Evolutionary conservation across 2,113 vertebrate genomes (phyloP).

Genomic region (Poeciliopsis prolifica): DNA sequence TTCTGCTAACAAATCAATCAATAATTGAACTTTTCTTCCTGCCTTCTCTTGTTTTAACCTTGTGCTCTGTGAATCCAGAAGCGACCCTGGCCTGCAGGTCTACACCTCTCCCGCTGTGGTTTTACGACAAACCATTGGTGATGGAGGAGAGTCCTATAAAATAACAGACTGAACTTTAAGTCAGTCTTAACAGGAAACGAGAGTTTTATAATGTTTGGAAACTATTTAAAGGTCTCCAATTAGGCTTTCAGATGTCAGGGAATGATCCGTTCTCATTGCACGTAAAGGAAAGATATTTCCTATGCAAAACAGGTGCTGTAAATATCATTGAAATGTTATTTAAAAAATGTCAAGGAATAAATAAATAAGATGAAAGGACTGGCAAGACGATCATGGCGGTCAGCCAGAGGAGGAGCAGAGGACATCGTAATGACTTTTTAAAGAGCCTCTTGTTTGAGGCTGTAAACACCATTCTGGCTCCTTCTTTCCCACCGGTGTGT

Average conservation of each 20-base stretch:
- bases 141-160: constrained; percentile 38
- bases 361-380: not conserved
- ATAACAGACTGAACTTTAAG: constrained; percentile 41
- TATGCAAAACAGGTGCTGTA: not conserved
- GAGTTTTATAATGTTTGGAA: constrained; percentile 63
- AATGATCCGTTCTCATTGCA: constrained; percentile 37
- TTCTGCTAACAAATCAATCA: constrained; percentile 14
- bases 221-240: constrained; percentile 52
- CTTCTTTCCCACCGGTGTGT: constrained; percentile 42
- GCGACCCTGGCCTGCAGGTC: constrained; percentile 10
- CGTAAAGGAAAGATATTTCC: not conserved
- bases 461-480: constrained; percentile 46
- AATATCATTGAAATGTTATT: not conserved
- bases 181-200: constrained; percentile 55
- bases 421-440: constrained; percentile 58
- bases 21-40: not conserved
- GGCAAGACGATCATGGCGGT: constrained; percentile 7
- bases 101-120: constrained; percentile 41
- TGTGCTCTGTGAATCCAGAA: not conserved
- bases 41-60: constrained; percentile 9
- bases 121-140: constrained; percentile 27
- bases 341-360: not conserved
- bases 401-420: constrained; percentile 1
- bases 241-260: constrained; percentile 55
- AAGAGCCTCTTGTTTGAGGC: constrained; percentile 51